Evolutionary conservation across 2,113 vertebrate genomes (phyloP).

Genomic region (Onychostruthus taczanowskii): DNA sequence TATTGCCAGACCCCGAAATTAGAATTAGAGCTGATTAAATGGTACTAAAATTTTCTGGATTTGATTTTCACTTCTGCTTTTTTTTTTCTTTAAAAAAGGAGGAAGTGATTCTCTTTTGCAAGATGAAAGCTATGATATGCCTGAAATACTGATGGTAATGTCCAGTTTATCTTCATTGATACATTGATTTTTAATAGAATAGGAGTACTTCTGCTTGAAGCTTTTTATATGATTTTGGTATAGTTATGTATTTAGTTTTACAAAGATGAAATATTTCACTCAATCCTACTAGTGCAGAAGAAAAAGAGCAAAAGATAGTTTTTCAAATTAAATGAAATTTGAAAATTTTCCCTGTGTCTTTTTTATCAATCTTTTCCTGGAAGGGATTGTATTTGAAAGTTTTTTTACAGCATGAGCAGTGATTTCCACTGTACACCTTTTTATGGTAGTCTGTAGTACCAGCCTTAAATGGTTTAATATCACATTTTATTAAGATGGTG

Average conservation of each 20-base stretch:
- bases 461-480: neutral
- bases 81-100: constrained; percentile 5
- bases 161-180: neutral
- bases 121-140: neutral
- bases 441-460: neutral
- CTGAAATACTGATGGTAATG: constrained; percentile 58
- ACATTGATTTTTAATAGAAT: neutral
- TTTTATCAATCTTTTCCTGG: neutral
- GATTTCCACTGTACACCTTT: neutral
- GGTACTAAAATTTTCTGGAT: neutral
- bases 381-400: neutral
- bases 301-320: neutral
- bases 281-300: neutral
- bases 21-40: neutral
- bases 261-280: neutral
- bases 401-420: neutral
- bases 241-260: neutral
- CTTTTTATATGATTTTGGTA: neutral
- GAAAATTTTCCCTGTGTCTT: neutral
- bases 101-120: neutral
- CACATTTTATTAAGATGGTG: neutral
- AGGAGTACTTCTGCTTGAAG: neutral
- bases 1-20: neutral
- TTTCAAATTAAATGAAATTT: neutral
- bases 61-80: neutral